Evolutionary conservation across 2,888 invertebrate genomes (phyloP).

Genomic region (Cylloceria caligata): DNA sequence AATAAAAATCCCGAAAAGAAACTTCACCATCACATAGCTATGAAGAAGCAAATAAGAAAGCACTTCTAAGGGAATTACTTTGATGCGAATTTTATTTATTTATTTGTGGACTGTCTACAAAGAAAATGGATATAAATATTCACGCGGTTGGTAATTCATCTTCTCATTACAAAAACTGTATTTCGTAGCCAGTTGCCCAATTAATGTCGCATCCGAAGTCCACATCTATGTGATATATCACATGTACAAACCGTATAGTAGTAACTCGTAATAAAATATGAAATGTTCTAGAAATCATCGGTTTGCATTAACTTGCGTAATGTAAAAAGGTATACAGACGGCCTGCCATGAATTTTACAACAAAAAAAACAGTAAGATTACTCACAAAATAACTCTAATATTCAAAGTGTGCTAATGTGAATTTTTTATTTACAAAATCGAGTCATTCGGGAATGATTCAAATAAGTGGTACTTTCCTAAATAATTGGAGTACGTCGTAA

Average conservation of each 20-base stretch:
- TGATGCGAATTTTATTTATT: not conserved
- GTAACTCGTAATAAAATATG: not conserved
- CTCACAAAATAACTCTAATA: constrained; percentile 34
- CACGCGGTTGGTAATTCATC: not conserved
- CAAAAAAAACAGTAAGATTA: constrained; percentile 28
- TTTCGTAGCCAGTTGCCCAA: not conserved
- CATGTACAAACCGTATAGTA: constrained; percentile 23
- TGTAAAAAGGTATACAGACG: not conserved
- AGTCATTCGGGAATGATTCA: not conserved
- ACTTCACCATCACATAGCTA: no score
- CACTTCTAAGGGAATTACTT: not conserved
- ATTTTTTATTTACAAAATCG: not conserved
- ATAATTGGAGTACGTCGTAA: not conserved
- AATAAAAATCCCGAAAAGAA: no score
- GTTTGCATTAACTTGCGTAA: constrained; percentile 29
- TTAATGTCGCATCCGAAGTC: constrained; percentile 1
- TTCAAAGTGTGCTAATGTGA: not conserved
- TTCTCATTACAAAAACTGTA: constrained; percentile 3
- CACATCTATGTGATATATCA: constrained; percentile 28
- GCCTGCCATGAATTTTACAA: constrained; percentile 25
- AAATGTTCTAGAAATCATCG: not conserved
- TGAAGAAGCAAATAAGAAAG: no score
- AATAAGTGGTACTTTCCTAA: no score
- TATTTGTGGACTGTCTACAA: not conserved
- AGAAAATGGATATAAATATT: not conserved